phyloP scores from a whole-genome alignment of 2,113 vertebrate genomes.

The Callipepla squamata region DNA sequence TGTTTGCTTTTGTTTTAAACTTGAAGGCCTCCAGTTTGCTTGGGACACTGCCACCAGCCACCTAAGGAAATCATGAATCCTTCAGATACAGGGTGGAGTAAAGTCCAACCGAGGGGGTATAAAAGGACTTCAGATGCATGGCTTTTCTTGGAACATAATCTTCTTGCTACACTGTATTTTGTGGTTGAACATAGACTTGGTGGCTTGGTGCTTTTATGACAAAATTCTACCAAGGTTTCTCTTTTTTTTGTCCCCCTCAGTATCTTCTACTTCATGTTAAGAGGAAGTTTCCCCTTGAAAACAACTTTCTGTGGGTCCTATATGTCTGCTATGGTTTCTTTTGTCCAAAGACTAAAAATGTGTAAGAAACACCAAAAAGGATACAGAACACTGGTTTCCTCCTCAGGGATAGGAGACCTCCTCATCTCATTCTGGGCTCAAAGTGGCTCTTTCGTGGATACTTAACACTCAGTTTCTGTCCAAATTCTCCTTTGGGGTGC shows the following conservation, averaged over 20 bases:
- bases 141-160: not conserved
- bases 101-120: not conserved
- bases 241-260: not conserved
- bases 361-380: not conserved
- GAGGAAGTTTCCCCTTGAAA: conserved; percentile 5
- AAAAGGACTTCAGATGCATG: not conserved
- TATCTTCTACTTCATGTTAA: not conserved
- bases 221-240: not conserved
- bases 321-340: not conserved
- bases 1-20: conserved; percentile 48
- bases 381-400: not conserved
- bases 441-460: not conserved
- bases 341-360: not conserved
- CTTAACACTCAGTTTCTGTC: not conserved
- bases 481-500: not conserved
- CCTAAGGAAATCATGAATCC: not conserved
- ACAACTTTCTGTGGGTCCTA: not conserved
- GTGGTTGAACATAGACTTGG: not conserved
- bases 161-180: conserved; percentile 1
- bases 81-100: not conserved
- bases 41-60: conserved; percentile 38
- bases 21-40: conserved; percentile 42
- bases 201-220: not conserved
- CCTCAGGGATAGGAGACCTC: not conserved
- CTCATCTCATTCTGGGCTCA: not conserved